Base-by-base conservation (phyloP, 2,113 vertebrate species). In the Brachypodius melanocephalos region DNA sequence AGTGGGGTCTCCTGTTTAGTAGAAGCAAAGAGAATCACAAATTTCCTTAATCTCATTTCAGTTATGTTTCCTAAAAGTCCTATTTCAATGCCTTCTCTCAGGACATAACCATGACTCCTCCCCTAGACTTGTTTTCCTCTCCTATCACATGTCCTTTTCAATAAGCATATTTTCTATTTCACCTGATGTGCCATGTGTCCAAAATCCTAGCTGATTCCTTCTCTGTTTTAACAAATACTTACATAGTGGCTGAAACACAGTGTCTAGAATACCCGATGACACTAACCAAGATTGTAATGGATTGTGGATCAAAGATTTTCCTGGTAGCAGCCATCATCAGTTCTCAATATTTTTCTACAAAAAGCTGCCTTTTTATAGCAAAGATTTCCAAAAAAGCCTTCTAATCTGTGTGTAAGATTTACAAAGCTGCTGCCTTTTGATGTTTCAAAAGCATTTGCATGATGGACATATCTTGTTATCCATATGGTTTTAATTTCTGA, bases 231-330 rank as follows among this genome's bases (percentile, higher is more conserved):
- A 49, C 15, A 24, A 14, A 43, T 48, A 51, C 10, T 72, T 87
- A 32, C 24, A 32, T 10, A 0, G 0, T 83, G 63, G 12, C 40
- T 49, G 19, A 77, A 91, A 77, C 32, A 72, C 36, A 31, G 34
- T 40, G 21, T 69, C 79, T 79, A n/a, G 42, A 83, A 55, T 32
- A 58, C 22, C 51, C 74, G 28, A 76, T 55, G 55, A 18, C 21
- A 59, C 80, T 92, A 84, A 86, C n/a, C 51, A 77, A 88, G 11
- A 11, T 21, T 66, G 36, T 52, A 81, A 88, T 8, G 71, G 40
- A 73, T 71, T 95, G 71, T 80, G 48, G 38, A 86, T 92, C 86
- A 92, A 92, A 90, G 61, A 58, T 55, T 93, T 54, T 74, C 63
- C 46, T 74, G 34, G 61, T 77, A 80, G 28, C 18, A 74, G 36